Evolutionary conservation across 2,888 invertebrate genomes (phyloP), one percentile per base, ranked within the genome.

Genomic region (Luperina nickerlii): DNA sequence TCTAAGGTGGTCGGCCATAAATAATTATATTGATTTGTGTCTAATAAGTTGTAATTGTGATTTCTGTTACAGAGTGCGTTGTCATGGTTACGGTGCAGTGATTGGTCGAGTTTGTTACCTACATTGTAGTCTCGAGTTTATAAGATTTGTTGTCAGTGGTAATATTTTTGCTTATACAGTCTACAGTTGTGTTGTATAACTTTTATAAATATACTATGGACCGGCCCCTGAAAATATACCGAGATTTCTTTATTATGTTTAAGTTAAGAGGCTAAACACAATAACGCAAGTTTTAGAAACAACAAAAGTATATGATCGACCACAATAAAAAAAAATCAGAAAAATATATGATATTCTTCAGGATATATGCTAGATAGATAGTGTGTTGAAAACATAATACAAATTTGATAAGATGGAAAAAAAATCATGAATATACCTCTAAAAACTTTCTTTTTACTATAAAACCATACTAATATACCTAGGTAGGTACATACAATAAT

Each of bases 1-100:
- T 60, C 74, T 60, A 54, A 42, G 83, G 77, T 83, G 87, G 78
- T 78, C 84, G 60, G 48, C 15, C 54, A 73, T 63, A 65, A 73
- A 83, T 78, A 73, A 86, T 83, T 83, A 70, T 78, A 82, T 76
- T 76, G 75, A 74, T 86, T 78, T 83, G 54, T 75, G 74, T 87
- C 45, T 81, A 78, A 74, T 80, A 68, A 38, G 73, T 87, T 87
- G 78, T 84, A 81, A 81, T 81, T 87, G 87, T 87, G 73, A 75
- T 73, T 83, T 81, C 65, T 63, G 68, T 84, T 48, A 32, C 18
- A 42, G 32, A 65, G 2, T 81, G 81, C 75, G 51, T 76, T 42
- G 75, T 87, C 87, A 87, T 71, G 68, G 69, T 87, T 81, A 86
- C 75, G 65, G 7, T 32, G 75, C 73, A 69, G n/a, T 18, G 7